Percentiles rank a stretch among this genome's conserved stretches.
Evolutionary conservation across 2,888 invertebrate species (phyloP).

Genomic region (Xestobium rufovillosum): DNA sequence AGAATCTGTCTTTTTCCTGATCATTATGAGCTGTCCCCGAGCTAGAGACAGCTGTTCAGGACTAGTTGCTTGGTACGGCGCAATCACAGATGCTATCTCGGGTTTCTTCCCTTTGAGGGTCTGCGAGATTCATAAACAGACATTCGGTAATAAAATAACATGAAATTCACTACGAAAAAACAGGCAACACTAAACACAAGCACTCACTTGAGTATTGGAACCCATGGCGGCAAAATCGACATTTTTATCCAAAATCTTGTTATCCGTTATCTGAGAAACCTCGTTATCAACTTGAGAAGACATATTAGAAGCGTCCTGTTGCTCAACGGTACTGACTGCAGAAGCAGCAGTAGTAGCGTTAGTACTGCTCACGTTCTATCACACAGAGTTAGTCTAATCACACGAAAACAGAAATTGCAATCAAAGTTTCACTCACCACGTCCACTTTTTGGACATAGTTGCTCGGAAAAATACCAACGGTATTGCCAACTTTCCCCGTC

Average conservation of each 20-base stretch:
- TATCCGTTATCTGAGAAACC: conserved; percentile 45
- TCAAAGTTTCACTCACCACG: conserved; percentile 30
- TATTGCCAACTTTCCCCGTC: conserved; percentile 81
- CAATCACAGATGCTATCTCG: conserved; percentile 92
- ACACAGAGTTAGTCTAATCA: no score
- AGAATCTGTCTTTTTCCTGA: conserved; percentile 92
- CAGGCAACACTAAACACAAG: conserved; percentile 6
- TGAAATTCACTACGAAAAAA: conserved; percentile 5
- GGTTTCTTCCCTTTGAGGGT: conserved; percentile 65
- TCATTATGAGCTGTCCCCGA: conserved; percentile 88
- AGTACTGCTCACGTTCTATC: background rate
- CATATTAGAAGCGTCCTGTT: conserved; percentile 7
- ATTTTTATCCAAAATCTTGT: conserved; percentile 42
- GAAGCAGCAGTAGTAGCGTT: conserved; percentile 21
- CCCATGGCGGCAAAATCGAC: conserved; percentile 43
- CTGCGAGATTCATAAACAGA: conserved; percentile 33
- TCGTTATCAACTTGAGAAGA: conserved; percentile 40
- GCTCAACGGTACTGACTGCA: conserved; percentile 25
- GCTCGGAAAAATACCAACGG: conserved; percentile 89
- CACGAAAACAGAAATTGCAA: background rate
- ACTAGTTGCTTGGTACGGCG: conserved; percentile 86
- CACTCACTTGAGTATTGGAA: conserved; percentile 37
- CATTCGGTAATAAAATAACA: conserved; percentile 7
- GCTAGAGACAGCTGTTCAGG: conserved; percentile 84
- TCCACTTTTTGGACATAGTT: conserved; percentile 84